Conservation (phyloP, 2,797 vertebrate species). For the Sandelia bainsii region DNA sequence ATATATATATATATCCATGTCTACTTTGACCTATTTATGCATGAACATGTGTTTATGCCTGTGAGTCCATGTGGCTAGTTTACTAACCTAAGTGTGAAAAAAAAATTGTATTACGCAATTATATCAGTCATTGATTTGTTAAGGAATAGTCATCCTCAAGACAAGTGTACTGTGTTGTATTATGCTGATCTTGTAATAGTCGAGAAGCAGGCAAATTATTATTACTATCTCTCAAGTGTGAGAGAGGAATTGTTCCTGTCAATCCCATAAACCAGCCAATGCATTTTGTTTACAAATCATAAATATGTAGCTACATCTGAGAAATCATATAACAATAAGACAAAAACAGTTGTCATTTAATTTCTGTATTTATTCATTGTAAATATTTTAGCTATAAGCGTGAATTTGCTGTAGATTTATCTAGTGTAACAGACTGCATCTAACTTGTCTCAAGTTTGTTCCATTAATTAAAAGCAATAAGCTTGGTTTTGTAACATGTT, state of each 20-base stretch:
- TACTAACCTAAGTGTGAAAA: conserved; percentile 46
- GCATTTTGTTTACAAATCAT: conserved; percentile 1
- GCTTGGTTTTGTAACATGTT: background rate
- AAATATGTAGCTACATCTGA: background rate
- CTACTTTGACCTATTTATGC: conserved; percentile 51
- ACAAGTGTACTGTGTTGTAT: conserved; percentile 8
- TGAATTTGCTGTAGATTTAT: background rate
- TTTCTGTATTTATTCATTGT: background rate
- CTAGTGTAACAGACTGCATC: no score
- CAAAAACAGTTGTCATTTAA: background rate
- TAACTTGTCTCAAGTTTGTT: no score
- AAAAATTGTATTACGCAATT: conserved; percentile 37
- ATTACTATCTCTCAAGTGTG: background rate
- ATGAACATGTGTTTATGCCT: conserved; percentile 32
- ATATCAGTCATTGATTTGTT: conserved; percentile 40
- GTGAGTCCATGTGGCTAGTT: conserved; percentile 27
- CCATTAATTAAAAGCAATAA: no score
- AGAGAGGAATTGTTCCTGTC: conserved; percentile 4
- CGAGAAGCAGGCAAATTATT: background rate
- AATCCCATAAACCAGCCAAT: background rate
- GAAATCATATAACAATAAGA: background rate
- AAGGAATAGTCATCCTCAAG: conserved; percentile 18
- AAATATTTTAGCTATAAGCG: background rate
- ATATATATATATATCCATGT: conserved; percentile 59
- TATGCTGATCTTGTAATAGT: conserved; percentile 4